Conservation (phyloP, 1,140 invertebrate genomes). For the Coenobita brevimanus region DNA sequence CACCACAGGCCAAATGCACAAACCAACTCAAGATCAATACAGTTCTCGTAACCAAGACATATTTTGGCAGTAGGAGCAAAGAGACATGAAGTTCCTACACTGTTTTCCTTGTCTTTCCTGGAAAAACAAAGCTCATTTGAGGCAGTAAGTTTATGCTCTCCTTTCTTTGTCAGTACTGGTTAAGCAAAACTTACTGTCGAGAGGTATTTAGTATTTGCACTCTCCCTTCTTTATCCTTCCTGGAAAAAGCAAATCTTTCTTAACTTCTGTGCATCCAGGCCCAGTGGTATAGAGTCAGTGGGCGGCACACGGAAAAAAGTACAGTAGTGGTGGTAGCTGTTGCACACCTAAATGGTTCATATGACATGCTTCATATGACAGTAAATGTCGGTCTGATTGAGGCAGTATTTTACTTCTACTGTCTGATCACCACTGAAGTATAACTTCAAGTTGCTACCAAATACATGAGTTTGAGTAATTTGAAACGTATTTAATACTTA, state of each 20-base stretch:
- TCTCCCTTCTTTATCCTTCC: too few species aligned
- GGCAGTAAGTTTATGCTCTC: too few species aligned
- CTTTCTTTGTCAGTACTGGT: too few species aligned
- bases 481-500: neutral
- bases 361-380: neutral
- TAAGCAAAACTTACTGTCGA: too few species aligned
- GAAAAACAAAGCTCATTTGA: too few species aligned
- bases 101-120: too few species aligned
- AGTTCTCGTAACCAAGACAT: too few species aligned
- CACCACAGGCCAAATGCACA: neutral
- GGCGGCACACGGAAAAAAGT: neutral
- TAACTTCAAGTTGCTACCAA: neutral
- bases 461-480: slow-evolving; percentile 33
- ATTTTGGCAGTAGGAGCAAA: neutral
- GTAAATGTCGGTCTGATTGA: neutral
- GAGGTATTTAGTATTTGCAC: too few species aligned
- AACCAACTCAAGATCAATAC: neutral
- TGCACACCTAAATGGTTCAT: neutral
- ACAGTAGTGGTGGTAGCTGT: neutral
- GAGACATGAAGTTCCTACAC: too few species aligned
- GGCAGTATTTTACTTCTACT: neutral
- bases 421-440: neutral
- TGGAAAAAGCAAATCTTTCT: too few species aligned
- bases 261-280: too few species aligned
- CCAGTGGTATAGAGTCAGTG: too few species aligned